These are phyloP conservation scores for Ellobius talpinus DNA, from an alignment of 2,113 vertebrate genomes.

Conservation along the genomic window DNA sequence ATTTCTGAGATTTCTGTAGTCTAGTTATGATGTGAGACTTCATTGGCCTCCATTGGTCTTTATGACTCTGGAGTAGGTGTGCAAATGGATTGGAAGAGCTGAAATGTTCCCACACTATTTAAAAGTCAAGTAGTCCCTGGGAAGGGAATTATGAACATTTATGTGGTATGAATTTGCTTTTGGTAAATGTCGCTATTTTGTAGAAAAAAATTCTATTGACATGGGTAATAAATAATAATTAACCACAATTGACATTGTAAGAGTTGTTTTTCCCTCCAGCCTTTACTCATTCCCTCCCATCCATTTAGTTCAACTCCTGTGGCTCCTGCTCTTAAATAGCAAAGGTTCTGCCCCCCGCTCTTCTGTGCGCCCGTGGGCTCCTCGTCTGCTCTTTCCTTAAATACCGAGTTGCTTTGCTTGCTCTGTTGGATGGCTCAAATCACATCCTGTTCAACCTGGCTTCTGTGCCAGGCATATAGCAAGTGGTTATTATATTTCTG, in stretches of 20 bases:
- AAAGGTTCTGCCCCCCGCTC: not conserved
- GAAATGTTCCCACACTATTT: not conserved
- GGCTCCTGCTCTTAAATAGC: slow-evolving; percentile 32
- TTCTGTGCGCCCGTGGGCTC: not conserved
- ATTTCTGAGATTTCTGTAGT: slow-evolving; percentile 2
- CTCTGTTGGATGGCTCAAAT: not conserved
- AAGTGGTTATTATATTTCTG: slow-evolving; percentile 33
- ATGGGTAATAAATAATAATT: slow-evolving; percentile 69
- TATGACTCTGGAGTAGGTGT: slow-evolving; percentile 1
- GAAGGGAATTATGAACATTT: slow-evolving; percentile 57
- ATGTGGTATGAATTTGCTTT: slow-evolving; percentile 51
- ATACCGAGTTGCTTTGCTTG: not conserved
- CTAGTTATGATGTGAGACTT: not conserved
- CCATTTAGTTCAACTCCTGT: slow-evolving; percentile 28
- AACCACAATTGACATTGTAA: slow-evolving; percentile 28
- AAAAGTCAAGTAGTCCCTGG: slow-evolving; percentile 41
- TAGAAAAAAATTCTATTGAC: slow-evolving; percentile 66
- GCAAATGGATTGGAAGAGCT: not conserved
- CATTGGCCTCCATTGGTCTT: not conserved
- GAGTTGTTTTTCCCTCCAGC: slow-evolving; percentile 41
- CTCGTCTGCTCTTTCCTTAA: not conserved
- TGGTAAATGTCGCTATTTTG: slow-evolving; percentile 59
- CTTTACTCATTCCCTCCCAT: not conserved
- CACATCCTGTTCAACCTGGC: slow-evolving; percentile 52
- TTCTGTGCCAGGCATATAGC: not conserved